Evolutionary conservation across 2,113 vertebrate genomes (phyloP), one percentile per base, ranked within the genome.

Genomic region (Gulo gulo): DNA sequence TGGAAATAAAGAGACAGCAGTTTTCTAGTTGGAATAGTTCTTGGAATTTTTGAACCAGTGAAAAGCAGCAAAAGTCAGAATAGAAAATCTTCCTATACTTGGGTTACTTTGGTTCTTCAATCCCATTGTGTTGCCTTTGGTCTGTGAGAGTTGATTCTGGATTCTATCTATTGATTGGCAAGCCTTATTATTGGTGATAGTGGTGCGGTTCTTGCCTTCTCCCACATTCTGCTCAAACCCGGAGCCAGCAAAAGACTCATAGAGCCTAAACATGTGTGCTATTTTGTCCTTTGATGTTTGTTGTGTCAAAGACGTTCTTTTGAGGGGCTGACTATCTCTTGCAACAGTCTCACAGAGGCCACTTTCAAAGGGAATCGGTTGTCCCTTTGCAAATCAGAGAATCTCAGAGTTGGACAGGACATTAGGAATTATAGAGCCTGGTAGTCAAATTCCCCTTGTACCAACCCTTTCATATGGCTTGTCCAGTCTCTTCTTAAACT

Each of bases 391-490:
- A 65, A 61, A 39, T 29, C 34, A 83, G 34, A 86, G 59, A 9
- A 31, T 67, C 36, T 95, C 78, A 57, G 26, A 82, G 61, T 39
- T 39, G 9, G 26, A 42, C 29, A 55, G 4, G 7, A 47, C 8
- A 34, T 52, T 61, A 42, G 36, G 39, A 91, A 36, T 74, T 23
- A 12, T 1, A 61, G 42, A 87, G 6, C n/a, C 82, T n/a, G 6
- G 39, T 18, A 1, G 21, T 67, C 67, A n/a, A 6, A 39, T 83
- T 78, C 39, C 76, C 20, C 47, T 26, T 1, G 21, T 2, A 16
- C 12, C 6, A 12, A 1, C 24, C 3, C 4, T 16, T 67, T 59
- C 34, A 1, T 6, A 0, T 1, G 21, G 13, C 34, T 52, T 31
- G 2, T 14, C 23, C 11, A 16, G 0, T 76, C 18, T 73, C 65